Conservation (phyloP, 2,113 vertebrate species). For the Oncorhynchus clarkii region DNA sequence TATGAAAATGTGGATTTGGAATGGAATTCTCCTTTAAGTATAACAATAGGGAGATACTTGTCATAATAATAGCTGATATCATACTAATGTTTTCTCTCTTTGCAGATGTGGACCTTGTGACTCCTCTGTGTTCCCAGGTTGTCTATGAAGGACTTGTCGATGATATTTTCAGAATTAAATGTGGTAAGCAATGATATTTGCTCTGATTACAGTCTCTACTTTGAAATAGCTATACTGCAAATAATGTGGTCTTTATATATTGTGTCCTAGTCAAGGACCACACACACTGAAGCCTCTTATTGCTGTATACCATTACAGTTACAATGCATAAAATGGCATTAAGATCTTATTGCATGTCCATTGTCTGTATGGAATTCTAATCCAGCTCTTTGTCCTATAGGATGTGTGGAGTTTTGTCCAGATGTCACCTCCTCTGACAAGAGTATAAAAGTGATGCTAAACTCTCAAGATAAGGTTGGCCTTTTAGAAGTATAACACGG, state of each 20-base stretch:
- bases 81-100: constrained; percentile 13
- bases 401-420: constrained; percentile 92
- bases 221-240: neutral
- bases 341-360: too few species aligned
- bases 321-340: too few species aligned
- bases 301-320: too few species aligned
- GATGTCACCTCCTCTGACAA: constrained; percentile 90
- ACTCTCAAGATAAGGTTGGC: constrained; percentile 90
- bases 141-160: constrained; percentile 96
- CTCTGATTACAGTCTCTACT: neutral
- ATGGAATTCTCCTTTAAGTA: too few species aligned
- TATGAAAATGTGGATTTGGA: too few species aligned
- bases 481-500: neutral
- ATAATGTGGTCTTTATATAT: neutral
- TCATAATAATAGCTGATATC: too few species aligned
- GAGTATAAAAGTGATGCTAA: constrained; percentile 92
- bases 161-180: constrained; percentile 94
- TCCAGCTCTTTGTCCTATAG: constrained; percentile 58
- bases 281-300: neutral
- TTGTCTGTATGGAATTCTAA: too few species aligned
- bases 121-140: constrained; percentile 92
- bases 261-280: neutral
- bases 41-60: too few species aligned
- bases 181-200: constrained; percentile 74
- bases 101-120: constrained; percentile 89